A percentile compares a stretch with the other conserved stretches of the same genome.
These are phyloP conservation scores for Caenorhabditis sp. DNA, from an alignment of 2,888 invertebrate genomes.

Conservation along the genomic window DNA sequence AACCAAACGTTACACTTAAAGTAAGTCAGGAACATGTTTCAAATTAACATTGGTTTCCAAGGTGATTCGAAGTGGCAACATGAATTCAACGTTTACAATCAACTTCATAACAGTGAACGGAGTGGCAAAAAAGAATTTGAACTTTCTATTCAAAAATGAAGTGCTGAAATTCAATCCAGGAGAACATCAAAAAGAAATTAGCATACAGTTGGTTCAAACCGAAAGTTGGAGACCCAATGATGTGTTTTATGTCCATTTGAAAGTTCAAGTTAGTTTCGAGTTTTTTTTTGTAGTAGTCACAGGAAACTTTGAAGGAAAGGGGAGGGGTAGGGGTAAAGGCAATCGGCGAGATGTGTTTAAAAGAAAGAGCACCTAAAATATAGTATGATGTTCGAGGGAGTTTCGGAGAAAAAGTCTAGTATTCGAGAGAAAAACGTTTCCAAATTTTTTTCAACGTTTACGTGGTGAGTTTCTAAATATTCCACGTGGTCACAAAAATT, in stretches of 20 bases:
- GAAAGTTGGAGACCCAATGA: conserved; percentile 77
- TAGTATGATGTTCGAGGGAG: too few relatives aligned
- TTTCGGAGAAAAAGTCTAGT: too few relatives aligned
- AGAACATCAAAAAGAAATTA: conserved; percentile 73
- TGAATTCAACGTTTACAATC: conserved; percentile 35
- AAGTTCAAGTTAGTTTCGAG: conserved; percentile 53
- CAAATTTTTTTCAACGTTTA: too few relatives aligned
- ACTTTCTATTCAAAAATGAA: conserved; percentile 72
- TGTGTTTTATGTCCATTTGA: conserved; percentile 76
- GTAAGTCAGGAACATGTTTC: conserved; percentile 18
- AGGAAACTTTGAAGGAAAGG: too few relatives aligned
- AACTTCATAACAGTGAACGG: conserved; percentile 77
- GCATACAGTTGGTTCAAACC: conserved; percentile 74
- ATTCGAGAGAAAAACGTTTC: too few relatives aligned
- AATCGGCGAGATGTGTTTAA: too few relatives aligned
- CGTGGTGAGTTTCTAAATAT: too few relatives aligned
- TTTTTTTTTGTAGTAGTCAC: too few relatives aligned
- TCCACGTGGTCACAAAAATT: too few relatives aligned
- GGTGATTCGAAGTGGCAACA: conserved; percentile 55
- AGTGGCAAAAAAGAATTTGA: conserved; percentile 75
- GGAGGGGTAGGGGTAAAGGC: too few relatives aligned
- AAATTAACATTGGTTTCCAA: too few relatives aligned
- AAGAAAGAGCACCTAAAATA: too few relatives aligned
- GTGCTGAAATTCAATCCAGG: conserved; percentile 74
- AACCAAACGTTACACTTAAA: conserved; percentile 40